Evolutionary conservation across 2,888 invertebrate species (phyloP).

Genomic region (Campoletis raptor): DNA sequence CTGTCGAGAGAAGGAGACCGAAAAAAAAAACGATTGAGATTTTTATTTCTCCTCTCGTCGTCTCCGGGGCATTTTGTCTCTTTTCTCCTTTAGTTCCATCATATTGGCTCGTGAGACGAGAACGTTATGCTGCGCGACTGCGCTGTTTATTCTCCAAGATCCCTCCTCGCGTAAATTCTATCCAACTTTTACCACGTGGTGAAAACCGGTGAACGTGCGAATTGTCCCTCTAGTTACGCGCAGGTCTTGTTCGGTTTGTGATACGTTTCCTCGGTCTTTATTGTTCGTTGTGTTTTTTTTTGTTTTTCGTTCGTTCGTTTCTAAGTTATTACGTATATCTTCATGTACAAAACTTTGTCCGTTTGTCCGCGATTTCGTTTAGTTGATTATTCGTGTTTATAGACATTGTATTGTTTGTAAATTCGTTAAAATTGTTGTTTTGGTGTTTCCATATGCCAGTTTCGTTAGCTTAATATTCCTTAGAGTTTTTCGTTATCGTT

Average conservation of each 20-base stretch:
- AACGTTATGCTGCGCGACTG: constrained; percentile 65
- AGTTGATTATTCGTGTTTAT: not conserved
- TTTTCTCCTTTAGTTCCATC: constrained; percentile 13
- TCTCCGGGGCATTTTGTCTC: not conserved
- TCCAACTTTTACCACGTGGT: constrained; percentile 71
- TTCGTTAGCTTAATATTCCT: not conserved
- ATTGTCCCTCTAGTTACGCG: constrained; percentile 67
- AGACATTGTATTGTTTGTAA: not conserved
- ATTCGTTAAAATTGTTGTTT: constrained; percentile 4
- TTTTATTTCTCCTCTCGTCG: constrained; percentile 4
- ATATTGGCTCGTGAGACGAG: constrained; percentile 20
- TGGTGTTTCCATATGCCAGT: constrained; percentile 55
- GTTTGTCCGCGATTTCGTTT: not conserved
- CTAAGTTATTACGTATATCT: constrained; percentile 6
- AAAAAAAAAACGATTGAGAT: not conserved
- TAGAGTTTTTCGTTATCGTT: not conserved
- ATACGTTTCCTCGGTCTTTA: constrained; percentile 1
- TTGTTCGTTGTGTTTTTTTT: constrained; percentile 27
- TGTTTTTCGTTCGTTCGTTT: not conserved
- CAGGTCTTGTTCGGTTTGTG: constrained; percentile 59
- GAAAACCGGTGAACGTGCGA: constrained; percentile 71
- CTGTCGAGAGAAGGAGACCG: constrained; percentile 1
- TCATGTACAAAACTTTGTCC: not conserved
- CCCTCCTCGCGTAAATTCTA: constrained; percentile 24
- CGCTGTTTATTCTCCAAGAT: constrained; percentile 54